Percentiles rank a stretch among this genome's conserved stretches.
Conservation (phyloP, 2,888 invertebrate genomes). For the Euplagia quadripunctaria region DNA sequence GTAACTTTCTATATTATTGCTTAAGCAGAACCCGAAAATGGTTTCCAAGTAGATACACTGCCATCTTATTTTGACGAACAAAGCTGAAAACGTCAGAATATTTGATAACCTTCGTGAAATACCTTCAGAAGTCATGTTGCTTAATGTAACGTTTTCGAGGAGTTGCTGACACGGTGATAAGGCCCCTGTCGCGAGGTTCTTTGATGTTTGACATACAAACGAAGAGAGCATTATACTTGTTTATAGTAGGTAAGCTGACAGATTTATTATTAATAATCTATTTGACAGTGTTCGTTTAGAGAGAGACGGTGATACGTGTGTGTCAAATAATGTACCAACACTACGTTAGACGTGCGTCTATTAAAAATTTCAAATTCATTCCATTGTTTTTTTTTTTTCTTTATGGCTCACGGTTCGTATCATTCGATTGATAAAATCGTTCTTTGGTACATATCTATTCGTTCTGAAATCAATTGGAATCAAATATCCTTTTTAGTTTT, state of each 20-base stretch:
- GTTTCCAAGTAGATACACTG: not conserved
- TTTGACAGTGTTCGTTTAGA: conserved; percentile 15
- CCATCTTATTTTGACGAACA: not conserved
- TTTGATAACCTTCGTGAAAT: conserved; percentile 33
- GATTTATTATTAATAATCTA: conserved; percentile 40
- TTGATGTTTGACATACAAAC: conserved; percentile 42
- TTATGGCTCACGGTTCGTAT: too few relatives aligned
- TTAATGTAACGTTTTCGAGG: conserved; percentile 31
- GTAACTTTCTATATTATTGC: too few relatives aligned
- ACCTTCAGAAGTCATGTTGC: conserved; percentile 25
- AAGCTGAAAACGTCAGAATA: conserved; percentile 29
- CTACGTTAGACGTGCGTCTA: too few relatives aligned
- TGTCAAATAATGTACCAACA: not conserved
- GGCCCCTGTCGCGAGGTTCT: conserved; percentile 13
- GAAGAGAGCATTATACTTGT: conserved; percentile 33
- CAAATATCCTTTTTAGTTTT: too few relatives aligned
- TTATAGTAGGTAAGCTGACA: conserved; percentile 26
- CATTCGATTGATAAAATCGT: not conserved
- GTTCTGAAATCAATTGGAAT: too few relatives aligned
- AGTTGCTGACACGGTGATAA: conserved; percentile 7
- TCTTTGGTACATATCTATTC: too few relatives aligned
- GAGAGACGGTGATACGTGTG: not conserved
- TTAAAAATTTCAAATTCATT: not conserved
- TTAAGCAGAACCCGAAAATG: too few relatives aligned
- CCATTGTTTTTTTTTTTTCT: too few relatives aligned